Conservation (phyloP, 2,113 vertebrate genomes). For the Hydropotes inermis region DNA sequence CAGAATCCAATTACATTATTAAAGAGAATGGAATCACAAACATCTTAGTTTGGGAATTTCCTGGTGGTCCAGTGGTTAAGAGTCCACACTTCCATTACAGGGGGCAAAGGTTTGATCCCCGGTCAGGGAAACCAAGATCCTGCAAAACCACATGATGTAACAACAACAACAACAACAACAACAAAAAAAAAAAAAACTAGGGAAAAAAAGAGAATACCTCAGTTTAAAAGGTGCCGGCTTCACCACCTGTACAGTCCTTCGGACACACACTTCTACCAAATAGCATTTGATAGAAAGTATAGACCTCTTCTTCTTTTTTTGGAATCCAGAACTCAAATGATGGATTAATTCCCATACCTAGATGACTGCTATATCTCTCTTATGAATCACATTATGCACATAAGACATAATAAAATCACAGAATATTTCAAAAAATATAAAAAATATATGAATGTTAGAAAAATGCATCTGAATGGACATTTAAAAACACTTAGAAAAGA, state of each 20-base stretch:
- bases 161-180: background rate
- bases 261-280: background rate
- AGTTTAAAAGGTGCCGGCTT: slow-evolving; percentile 10
- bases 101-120: background rate
- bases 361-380: background rate
- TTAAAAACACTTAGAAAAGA: background rate
- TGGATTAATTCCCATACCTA: background rate
- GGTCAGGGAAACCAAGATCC: background rate
- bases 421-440: background rate
- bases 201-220: background rate
- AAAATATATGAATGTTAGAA: slow-evolving; percentile 4
- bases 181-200: background rate
- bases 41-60: background rate
- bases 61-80: background rate
- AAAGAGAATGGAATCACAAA: background rate
- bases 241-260: background rate
- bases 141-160: background rate
- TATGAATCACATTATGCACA: background rate
- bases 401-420: background rate
- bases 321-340: slow-evolving; percentile 27
- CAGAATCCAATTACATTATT: background rate
- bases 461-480: background rate
- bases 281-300: background rate
- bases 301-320: background rate
- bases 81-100: background rate